phyloP scores from a whole-genome alignment of 2,888 invertebrate genomes.

The Meiosimyza platycephala region DNA sequence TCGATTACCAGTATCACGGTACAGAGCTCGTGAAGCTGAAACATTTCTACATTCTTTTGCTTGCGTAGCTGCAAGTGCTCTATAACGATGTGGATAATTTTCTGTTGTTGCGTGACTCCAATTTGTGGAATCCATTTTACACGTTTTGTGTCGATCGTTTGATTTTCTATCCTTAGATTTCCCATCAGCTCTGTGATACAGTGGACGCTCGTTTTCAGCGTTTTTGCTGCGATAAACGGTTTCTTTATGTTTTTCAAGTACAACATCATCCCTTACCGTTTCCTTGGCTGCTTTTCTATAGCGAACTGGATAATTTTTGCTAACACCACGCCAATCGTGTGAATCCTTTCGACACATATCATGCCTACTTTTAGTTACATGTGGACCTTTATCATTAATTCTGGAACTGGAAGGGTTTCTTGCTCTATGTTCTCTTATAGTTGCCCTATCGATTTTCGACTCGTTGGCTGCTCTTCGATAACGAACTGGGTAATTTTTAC shows the following conservation, averaged over 20 bases:
- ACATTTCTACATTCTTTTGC: neutral
- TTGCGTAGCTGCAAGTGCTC: slow-evolving; percentile 14
- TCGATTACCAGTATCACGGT: too few species aligned
- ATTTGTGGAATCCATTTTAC: slow-evolving; percentile 6
- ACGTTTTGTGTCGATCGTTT: slow-evolving; percentile 5
- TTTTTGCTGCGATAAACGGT: neutral
- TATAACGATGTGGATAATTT: slow-evolving; percentile 25
- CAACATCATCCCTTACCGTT: neutral
- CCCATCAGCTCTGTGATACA: too few species aligned
- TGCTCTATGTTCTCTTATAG: slow-evolving; percentile 6
- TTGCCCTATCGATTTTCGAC: neutral
- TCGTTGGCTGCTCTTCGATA: slow-evolving; percentile 15
- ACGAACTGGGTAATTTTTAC: slow-evolving; percentile 17
- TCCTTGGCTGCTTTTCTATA: slow-evolving; percentile 20
- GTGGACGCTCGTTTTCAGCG: too few species aligned
- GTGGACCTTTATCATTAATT: neutral
- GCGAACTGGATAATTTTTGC: slow-evolving; percentile 23
- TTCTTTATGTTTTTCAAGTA: slow-evolving; percentile 5
- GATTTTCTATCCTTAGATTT: too few species aligned
- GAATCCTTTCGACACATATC: slow-evolving; percentile 32
- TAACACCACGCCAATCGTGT: slow-evolving; percentile 19
- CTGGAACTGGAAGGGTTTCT: neutral
- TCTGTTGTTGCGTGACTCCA: slow-evolving; percentile 1
- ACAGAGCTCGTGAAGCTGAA: too few species aligned
- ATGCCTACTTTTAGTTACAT: neutral